These are phyloP conservation scores for Carassius gibelio DNA, from an alignment of 2,113 vertebrate species.

Conservation along the genomic window DNA sequence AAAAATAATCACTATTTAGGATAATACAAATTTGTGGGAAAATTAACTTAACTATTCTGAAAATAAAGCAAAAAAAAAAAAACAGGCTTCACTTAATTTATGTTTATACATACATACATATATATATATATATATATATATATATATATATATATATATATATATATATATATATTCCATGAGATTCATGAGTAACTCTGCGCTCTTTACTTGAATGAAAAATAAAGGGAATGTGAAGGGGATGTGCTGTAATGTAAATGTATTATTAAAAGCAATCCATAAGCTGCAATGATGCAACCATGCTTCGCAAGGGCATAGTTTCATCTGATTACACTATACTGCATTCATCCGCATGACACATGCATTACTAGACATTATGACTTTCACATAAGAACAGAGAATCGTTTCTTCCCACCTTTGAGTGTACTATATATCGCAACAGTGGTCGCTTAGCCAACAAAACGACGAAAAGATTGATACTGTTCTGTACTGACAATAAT, in stretches of 20 bases:
- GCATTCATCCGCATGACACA: constrained; percentile 69
- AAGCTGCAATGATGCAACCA: constrained; percentile 78
- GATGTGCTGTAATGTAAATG: constrained; percentile 35
- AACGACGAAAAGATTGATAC: constrained; percentile 50
- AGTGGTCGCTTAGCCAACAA: constrained; percentile 68
- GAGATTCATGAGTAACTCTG: neutral
- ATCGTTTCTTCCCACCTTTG: constrained; percentile 42
- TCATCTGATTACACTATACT: constrained; percentile 70
- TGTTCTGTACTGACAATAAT: constrained; percentile 54
- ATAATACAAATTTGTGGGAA: neutral
- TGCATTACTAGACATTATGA: constrained; percentile 75
- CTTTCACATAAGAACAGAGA: constrained; percentile 60
- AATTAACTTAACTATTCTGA: neutral
- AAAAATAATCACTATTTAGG: neutral
- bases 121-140: accelerated
- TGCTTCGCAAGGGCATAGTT: constrained; percentile 76
- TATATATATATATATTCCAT: neutral
- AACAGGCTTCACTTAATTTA: neutral
- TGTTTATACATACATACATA: neutral
- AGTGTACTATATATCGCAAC: constrained; percentile 69
- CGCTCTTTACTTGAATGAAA: neutral
- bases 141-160: neutral
- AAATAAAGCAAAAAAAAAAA: neutral
- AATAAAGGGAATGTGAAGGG: constrained; percentile 48
- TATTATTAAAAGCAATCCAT: constrained; percentile 64